These are phyloP conservation scores for Takifugu rubripes DNA, from an alignment of 2,797 vertebrate genomes.

Conservation along the genomic window DNA sequence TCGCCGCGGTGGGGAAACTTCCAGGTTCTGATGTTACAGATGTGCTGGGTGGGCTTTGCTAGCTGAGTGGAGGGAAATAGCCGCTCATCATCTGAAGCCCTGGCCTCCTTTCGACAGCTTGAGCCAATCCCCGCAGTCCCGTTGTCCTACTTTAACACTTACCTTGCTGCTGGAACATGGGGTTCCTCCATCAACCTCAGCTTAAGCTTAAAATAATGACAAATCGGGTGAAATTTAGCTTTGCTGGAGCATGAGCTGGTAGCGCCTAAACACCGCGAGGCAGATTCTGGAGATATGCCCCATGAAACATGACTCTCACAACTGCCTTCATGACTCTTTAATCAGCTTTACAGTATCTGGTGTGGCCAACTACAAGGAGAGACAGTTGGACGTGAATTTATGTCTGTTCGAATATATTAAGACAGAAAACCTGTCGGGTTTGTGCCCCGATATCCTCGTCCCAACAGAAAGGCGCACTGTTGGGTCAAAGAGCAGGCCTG, in stretches of 20 bases:
- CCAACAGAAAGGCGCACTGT: conserved; percentile 27
- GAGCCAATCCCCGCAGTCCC: conserved; percentile 59
- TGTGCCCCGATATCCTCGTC: conserved; percentile 22
- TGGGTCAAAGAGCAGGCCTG: conserved; percentile 75
- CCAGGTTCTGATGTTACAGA: conserved; percentile 50
- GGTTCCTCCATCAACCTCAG: conserved; percentile 24
- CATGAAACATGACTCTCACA: too few relatives aligned
- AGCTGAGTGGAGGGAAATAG: conserved; percentile 51
- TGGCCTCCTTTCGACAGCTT: conserved; percentile 70
- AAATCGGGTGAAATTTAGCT: too few relatives aligned
- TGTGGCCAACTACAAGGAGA: not conserved
- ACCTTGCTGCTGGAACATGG: conserved; percentile 46
- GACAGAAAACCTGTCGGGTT: conserved; percentile 27
- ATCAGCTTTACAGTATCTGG: too few relatives aligned
- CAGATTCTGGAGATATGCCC: too few relatives aligned
- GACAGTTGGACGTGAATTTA: not conserved
- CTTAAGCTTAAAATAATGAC: conserved; percentile 1
- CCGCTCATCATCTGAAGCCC: conserved; percentile 61
- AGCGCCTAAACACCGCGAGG: too few relatives aligned
- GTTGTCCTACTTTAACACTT: conserved; percentile 74
- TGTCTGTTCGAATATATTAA: conserved; percentile 6
- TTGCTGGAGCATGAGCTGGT: too few relatives aligned
- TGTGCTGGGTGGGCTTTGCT: conserved; percentile 44
- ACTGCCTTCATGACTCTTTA: too few relatives aligned
- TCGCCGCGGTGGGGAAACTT: conserved; percentile 46